Evolutionary conservation across 1,140 invertebrate species (phyloP).

Genomic region (Drosophila miranda): DNA sequence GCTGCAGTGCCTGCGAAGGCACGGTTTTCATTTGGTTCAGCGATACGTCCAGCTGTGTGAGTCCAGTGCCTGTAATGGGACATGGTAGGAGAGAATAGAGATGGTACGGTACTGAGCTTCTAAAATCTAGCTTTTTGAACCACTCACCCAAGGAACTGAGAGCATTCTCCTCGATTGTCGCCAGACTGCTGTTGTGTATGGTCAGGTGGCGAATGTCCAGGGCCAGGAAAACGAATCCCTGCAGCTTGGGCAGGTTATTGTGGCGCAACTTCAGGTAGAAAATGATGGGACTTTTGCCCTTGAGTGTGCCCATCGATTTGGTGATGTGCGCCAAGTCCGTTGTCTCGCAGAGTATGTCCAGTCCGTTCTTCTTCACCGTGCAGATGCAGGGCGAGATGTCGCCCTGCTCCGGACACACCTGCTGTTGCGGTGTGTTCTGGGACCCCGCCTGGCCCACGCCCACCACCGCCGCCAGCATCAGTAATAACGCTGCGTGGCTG

Average conservation of each 20-base stretch:
- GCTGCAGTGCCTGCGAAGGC: slow-evolving; percentile 90
- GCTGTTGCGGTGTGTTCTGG: slow-evolving; percentile 77
- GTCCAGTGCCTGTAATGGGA: slow-evolving; percentile 86
- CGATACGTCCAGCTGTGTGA: slow-evolving; percentile 92
- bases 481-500: slow-evolving; percentile 11
- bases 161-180: slow-evolving; percentile 92
- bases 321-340: slow-evolving; percentile 89
- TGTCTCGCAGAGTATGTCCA: slow-evolving; percentile 93
- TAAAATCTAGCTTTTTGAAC: too few relatives aligned
- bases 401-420: slow-evolving; percentile 87
- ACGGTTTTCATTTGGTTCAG: slow-evolving; percentile 90
- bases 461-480: slow-evolving; percentile 29
- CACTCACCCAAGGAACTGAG: slow-evolving; percentile 90
- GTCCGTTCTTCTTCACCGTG: slow-evolving; percentile 91
- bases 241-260: slow-evolving; percentile 91
- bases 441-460: slow-evolving; percentile 27
- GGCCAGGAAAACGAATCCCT: slow-evolving; percentile 92
- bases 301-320: slow-evolving; percentile 89
- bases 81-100: neutral
- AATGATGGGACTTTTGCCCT: slow-evolving; percentile 89
- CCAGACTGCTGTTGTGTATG: slow-evolving; percentile 93
- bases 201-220: slow-evolving; percentile 93
- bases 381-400: slow-evolving; percentile 91
- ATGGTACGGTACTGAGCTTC: neutral
- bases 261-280: slow-evolving; percentile 93